Percentiles rank a stretch among this genome's conserved stretches.
Evolutionary conservation across 2,113 vertebrate genomes (phyloP).

Genomic region (Phycodurus eques): DNA sequence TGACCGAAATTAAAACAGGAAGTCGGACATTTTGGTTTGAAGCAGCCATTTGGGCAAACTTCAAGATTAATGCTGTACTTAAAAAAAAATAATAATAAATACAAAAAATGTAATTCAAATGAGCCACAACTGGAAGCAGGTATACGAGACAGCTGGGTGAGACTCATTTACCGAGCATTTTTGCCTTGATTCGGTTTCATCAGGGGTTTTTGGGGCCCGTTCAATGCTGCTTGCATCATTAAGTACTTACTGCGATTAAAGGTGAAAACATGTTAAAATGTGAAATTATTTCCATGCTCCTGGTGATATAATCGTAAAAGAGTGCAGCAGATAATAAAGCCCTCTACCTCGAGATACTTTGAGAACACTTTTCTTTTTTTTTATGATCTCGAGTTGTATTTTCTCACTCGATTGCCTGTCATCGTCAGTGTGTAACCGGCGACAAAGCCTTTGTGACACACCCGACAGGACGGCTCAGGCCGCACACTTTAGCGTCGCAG

Average conservation of each 20-base stretch:
- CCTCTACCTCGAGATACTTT: not conserved
- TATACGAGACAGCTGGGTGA: not conserved
- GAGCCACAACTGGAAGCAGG: not conserved
- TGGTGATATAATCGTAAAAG: not conserved
- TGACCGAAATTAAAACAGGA: not conserved
- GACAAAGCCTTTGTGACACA: constrained; percentile 47
- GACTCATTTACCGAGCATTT: not conserved
- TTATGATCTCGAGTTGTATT: constrained; percentile 18
- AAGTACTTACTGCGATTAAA: not conserved
- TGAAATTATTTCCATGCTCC: not conserved
- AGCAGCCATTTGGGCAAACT: not conserved
- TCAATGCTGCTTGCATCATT: not conserved
- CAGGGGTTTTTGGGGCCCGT: not conserved
- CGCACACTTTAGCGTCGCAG: constrained; percentile 39
- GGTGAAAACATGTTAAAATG: not conserved
- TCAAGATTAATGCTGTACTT: not conserved
- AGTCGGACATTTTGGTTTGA: not conserved
- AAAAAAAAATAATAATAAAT: too few species aligned
- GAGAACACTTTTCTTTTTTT: constrained; percentile 1
- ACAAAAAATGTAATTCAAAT: not conserved
- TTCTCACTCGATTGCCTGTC: constrained; percentile 45
- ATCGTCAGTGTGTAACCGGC: constrained; percentile 26
- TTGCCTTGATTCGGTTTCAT: not conserved
- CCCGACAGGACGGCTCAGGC: constrained; percentile 29
- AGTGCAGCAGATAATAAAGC: not conserved